Percentiles rank a stretch among this genome's conserved stretches.
These are phyloP conservation scores for Hydrotaea diabolus DNA, from an alignment of 2,888 invertebrate species.

Conservation along the genomic window DNA sequence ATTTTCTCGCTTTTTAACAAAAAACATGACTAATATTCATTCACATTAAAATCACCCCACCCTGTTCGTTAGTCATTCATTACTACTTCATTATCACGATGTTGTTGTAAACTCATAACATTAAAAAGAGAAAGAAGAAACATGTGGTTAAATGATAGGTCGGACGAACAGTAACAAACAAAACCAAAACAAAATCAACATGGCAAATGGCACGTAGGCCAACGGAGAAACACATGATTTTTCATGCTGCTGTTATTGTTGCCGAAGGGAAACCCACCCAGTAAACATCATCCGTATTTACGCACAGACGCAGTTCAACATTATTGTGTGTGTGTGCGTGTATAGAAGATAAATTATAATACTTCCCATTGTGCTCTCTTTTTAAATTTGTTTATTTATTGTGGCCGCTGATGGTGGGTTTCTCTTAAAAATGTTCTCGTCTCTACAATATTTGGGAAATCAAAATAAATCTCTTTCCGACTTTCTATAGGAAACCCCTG, in stretches of 20 bases:
- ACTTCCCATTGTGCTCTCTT: neutral
- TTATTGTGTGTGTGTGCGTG: neutral
- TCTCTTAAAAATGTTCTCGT: neutral
- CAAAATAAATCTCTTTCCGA: neutral
- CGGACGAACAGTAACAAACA: slow-evolving; percentile 26
- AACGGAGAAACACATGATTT: slow-evolving; percentile 26
- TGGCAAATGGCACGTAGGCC: slow-evolving; percentile 60
- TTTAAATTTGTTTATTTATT: slow-evolving; percentile 27
- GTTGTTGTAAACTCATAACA: neutral
- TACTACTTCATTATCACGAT: slow-evolving; percentile 34
- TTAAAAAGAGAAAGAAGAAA: slow-evolving; percentile 21
- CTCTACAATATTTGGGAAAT: neutral
- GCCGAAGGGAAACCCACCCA: slow-evolving; percentile 22
- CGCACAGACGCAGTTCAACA: slow-evolving; percentile 34
- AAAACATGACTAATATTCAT: neutral
- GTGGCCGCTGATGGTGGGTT: neutral
- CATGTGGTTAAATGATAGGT: neutral
- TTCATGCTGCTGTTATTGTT: slow-evolving; percentile 3
- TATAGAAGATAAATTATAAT: neutral
- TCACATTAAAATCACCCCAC: neutral
- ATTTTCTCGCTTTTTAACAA: no score
- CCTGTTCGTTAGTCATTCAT: neutral
- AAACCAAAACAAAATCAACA: slow-evolving; percentile 39
- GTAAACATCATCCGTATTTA: slow-evolving; percentile 29
- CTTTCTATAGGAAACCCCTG: neutral